Base-by-base conservation (phyloP, 2,113 vertebrate genomes). In the Sinocyclocheilus anophthalmus region DNA sequence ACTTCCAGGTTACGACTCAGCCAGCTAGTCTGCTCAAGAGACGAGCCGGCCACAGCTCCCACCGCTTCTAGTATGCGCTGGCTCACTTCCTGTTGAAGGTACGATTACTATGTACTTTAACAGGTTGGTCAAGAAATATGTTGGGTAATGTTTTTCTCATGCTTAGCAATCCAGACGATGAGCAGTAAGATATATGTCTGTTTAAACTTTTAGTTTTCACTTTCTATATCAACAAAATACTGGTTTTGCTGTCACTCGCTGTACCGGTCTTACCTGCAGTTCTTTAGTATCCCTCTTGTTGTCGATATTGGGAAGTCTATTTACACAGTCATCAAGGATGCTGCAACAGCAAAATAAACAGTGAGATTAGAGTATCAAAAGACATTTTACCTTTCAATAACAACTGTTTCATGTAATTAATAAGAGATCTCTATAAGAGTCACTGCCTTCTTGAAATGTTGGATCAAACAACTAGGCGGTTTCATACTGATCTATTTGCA, bases 21-120 rank as follows among this genome's bases (percentile, higher is more conserved):
- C 98, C 98, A 99, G 84, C 98, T 99, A 85, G 98, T 99, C 91
- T 99, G 98, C 73, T 99, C 98, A 88, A 99, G 91, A 75, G 98
- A 99, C 0, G 98, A 99, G 0, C 97, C 98, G 7, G 97, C 98
- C 39, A 99, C 93, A 18, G 94, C 96, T 0, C 97, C 97, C 39
- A 99, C 96, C 1, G 96, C 95, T 88, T 99, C 98, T 8, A 99
- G 92, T 88, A 99, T 96, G 89, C 96, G 96, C 81, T 99, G 98
- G 37, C 97, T 97, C 91, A 99, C 96, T 67, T 99, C 98, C 98
- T 99, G 81, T 39, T 85, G 0, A 10, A 22, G 5, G 8, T 30
- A 20, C 10, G 37, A 76, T 80, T 42, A 24, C 59, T 8, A 82
- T 33, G 37, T 69, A 20, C 37, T 48, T 22, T 42, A 13, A 50